These are phyloP conservation scores for Andrena minutula DNA, from an alignment of 2,888 invertebrate genomes.

Conservation along the genomic window DNA sequence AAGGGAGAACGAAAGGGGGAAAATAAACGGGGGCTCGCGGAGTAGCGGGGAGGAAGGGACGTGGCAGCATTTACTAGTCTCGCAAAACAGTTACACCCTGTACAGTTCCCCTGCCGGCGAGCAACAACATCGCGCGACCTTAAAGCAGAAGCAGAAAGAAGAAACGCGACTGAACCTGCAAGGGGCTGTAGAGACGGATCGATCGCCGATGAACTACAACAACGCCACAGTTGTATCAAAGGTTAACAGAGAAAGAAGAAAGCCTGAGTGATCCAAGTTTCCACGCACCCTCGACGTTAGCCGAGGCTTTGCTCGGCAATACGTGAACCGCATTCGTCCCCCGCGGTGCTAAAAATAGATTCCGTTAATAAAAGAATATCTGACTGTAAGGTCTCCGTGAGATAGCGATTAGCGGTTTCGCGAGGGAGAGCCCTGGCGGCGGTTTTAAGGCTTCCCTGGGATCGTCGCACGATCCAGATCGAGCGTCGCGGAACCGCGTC, in stretches of 20 bases:
- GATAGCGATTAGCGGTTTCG: slow-evolving; percentile 52
- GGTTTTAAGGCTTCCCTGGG: slow-evolving; percentile 49
- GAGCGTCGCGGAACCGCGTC: slow-evolving; percentile 38
- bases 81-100: slow-evolving; percentile 66
- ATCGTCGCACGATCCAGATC: slow-evolving; percentile 55
- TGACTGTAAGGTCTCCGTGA: slow-evolving; percentile 18
- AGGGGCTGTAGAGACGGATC: background rate
- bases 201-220: background rate
- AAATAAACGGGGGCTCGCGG: slow-evolving; percentile 37
- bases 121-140: slow-evolving; percentile 29
- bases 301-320: background rate
- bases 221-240: no score
- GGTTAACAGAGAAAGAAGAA: background rate
- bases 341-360: slow-evolving; percentile 6
- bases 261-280: background rate
- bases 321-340: background rate
- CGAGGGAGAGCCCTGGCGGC: slow-evolving; percentile 6
- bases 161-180: slow-evolving; percentile 10
- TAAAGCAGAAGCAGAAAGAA: slow-evolving; percentile 32
- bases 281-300: background rate
- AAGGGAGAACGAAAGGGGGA: slow-evolving; percentile 54
- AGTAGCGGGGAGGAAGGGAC: slow-evolving; percentile 33
- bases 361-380: slow-evolving; percentile 14
- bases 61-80: slow-evolving; percentile 55
- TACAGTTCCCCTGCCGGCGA: slow-evolving; percentile 16